Base-by-base conservation (phyloP, 2,113 vertebrate species). In the Herpailurus yagouaroundi region DNA sequence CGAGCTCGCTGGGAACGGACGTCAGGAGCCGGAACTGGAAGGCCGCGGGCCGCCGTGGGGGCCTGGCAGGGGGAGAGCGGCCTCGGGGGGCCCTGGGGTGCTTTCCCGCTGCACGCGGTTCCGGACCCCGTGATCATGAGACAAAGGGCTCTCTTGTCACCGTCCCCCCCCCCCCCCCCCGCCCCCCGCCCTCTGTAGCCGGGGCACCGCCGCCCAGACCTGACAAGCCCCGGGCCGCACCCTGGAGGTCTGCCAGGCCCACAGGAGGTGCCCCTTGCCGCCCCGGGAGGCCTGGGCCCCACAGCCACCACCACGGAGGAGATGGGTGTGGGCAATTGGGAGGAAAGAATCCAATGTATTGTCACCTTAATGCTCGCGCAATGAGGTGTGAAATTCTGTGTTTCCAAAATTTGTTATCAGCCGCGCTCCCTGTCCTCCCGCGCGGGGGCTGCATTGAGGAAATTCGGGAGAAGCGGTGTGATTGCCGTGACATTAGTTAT, bases 401-500 rank as follows among this genome's bases (percentile, higher is more conserved):
- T 94, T 94, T 84, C 91, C 95, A 66, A 74, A 95, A 81, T 89
- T 14, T 36, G 96, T 96, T 92, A 74, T 64, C 52, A 19, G 87
- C n/a, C 15, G 7, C 0, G 1, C 23, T 85, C 29, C 29, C 1
- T 0, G 50, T 63, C 50, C 76, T 92, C 69, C 21, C 0, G 12
- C 31, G 10, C n/a, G n/a, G 12, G 1, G 86, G 87, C 48, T 0
- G 90, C 18, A 1, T 0, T 1, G 84, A 69, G 80, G 80, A 29
- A 48, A 38, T 14, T 41, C 33, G 5, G 81, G 48, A 45, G 57
- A 8, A 52, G 85, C 11, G 0, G 55, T 7, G 25, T 41, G 87
- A 25, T 4, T 27, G 15, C 41, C 0, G 80, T 0, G 81, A 95
- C 95, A 38, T 85, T 93, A 97, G 68, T 90, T 63, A 95, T 25